These are phyloP conservation scores for Heteractis magnifica DNA, from an alignment of 92 coral and sea anemone genomes.

Conservation along the genomic window DNA sequence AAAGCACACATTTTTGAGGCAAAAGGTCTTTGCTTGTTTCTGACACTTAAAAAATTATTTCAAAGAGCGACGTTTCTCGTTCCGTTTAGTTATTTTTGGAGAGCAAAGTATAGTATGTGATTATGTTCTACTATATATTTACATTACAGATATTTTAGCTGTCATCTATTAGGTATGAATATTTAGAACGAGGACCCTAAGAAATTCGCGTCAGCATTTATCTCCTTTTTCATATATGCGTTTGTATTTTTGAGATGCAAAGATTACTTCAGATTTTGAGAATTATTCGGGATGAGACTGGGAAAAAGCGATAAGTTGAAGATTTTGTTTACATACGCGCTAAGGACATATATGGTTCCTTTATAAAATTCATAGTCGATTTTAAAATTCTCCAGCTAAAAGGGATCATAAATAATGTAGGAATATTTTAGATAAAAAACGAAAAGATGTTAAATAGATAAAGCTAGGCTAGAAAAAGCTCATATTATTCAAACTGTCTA, in stretches of 20 bases:
- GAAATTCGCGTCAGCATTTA: not conserved
- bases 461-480: not conserved
- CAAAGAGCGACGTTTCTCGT: not conserved
- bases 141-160: not conserved
- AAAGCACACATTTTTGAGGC: not conserved
- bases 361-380: not conserved
- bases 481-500: not conserved
- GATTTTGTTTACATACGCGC: not conserved
- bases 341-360: not conserved
- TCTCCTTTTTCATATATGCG: not conserved
- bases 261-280: not conserved
- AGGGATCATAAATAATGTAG: constrained; percentile 8
- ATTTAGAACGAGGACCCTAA: not conserved
- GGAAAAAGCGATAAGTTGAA: not conserved
- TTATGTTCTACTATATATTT: not conserved
- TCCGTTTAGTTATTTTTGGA: not conserved
- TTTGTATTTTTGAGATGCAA: not conserved
- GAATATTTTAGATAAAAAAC: not conserved
- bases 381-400: constrained; percentile 5
- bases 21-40: not conserved
- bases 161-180: not conserved
- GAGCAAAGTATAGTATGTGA: not conserved
- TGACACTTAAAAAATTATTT: not conserved
- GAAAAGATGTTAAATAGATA: not conserved
- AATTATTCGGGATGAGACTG: not conserved